Conservation (phyloP, 2,113 vertebrate genomes). For the Ammodytes dubius region DNA sequence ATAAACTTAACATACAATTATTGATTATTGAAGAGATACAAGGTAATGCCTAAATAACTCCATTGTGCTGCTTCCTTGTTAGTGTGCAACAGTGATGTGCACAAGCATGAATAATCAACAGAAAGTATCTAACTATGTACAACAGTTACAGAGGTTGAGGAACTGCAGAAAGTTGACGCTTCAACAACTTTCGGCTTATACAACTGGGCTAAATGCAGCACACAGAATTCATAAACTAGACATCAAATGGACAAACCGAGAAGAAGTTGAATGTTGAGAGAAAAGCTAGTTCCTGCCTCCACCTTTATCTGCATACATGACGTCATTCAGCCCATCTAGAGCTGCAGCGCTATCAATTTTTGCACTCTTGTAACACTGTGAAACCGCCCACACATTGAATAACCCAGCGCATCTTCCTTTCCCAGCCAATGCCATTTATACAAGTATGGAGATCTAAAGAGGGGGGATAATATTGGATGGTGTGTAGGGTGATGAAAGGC, state of each 20-base stretch:
- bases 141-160: not conserved
- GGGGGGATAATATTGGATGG: slow-evolving; percentile 16
- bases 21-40: not conserved
- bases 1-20: not conserved
- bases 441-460: slow-evolving; percentile 20
- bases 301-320: slow-evolving; percentile 61
- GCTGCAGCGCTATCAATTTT: slow-evolving; percentile 51
- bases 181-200: slow-evolving; percentile 24
- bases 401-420: slow-evolving; percentile 28
- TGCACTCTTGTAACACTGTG: slow-evolving; percentile 55
- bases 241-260: slow-evolving; percentile 41
- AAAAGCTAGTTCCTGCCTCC: slow-evolving; percentile 57
- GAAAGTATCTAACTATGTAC: not conserved
- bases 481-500: slow-evolving; percentile 34
- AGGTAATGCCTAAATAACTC: not conserved
- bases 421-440: slow-evolving; percentile 30
- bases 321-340: slow-evolving; percentile 42
- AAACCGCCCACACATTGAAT: slow-evolving; percentile 54
- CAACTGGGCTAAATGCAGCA: slow-evolving; percentile 54
- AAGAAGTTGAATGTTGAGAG: slow-evolving; percentile 28
- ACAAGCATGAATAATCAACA: not conserved
- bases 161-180: not conserved
- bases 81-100: not conserved
- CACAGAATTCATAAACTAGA: slow-evolving; percentile 30
- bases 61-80: not conserved